phyloP scores from a whole-genome alignment of 1,140 invertebrate genomes.

The Aphis craccivora region DNA sequence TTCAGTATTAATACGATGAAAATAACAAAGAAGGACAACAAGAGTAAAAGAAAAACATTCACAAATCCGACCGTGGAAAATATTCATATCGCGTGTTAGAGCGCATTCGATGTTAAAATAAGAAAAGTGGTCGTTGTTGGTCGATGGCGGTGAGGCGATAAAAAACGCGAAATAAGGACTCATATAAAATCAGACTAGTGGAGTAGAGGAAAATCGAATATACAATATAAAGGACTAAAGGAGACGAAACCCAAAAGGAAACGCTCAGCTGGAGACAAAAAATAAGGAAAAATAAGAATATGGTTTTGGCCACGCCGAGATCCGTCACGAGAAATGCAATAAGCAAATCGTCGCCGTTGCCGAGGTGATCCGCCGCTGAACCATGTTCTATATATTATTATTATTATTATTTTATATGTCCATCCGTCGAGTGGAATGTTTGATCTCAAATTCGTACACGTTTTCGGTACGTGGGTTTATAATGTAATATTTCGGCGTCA shows the following conservation, averaged over 20 bases:
- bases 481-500: background rate
- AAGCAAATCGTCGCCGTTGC: conserved; percentile 11
- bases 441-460: conserved; percentile 32
- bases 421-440: conserved; percentile 5
- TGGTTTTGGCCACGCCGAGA: background rate
- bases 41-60: background rate
- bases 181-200: background rate
- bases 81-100: background rate
- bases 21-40: background rate
- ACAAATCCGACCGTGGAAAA: background rate
- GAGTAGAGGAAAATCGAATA: background rate
- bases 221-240: background rate
- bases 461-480: background rate
- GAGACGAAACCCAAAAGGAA: background rate
- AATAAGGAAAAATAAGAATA: background rate
- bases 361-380: background rate
- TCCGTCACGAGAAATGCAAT: conserved; percentile 30
- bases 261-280: background rate
- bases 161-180: background rate
- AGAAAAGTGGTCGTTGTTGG: background rate
- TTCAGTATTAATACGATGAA: background rate
- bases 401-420: background rate
- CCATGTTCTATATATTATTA: background rate
- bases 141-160: background rate
- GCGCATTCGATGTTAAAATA: background rate